Conservation (phyloP, 2,888 invertebrate species). For the Itoplectis maculator region DNA sequence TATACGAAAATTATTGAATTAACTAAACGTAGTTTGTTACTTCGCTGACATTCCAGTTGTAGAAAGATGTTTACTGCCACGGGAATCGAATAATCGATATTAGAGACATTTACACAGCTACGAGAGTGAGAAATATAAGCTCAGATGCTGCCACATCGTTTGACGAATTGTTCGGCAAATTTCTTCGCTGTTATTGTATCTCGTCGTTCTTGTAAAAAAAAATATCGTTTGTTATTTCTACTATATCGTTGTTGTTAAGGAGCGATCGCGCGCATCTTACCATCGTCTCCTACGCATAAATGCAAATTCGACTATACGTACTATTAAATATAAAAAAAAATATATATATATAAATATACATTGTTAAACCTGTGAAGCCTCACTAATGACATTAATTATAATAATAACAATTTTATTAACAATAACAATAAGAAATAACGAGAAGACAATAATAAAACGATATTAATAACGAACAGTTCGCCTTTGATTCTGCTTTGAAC, state of each 20-base stretch:
- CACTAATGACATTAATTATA: conserved; percentile 78
- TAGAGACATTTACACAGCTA: background rate
- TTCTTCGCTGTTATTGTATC: conserved; percentile 42
- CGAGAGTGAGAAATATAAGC: background rate
- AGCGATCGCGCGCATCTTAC: background rate
- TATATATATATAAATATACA: conserved; percentile 64
- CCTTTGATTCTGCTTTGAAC: background rate
- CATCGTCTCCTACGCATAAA: conserved; percentile 31
- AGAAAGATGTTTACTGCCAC: background rate
- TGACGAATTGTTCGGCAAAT: conserved; percentile 28
- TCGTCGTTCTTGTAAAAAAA: conserved; percentile 10
- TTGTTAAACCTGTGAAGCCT: conserved; percentile 75
- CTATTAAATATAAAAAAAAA: conserved; percentile 41
- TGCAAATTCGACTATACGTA: conserved; percentile 52
- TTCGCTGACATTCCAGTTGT: background rate
- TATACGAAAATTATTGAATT: no score
- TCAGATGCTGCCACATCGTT: conserved; percentile 5
- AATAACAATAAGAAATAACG: conserved; percentile 62
- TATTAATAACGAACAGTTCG: conserved; percentile 3
- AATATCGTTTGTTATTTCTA: conserved; percentile 48
- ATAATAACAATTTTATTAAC: conserved; percentile 68
- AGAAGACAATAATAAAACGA: conserved; percentile 65
- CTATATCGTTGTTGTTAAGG: conserved; percentile 35
- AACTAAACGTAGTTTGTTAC: no score
- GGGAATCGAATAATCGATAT: background rate